These are phyloP conservation scores for Congeria kusceri DNA, from an alignment of 2,888 invertebrate genomes.

Conservation along the genomic window DNA sequence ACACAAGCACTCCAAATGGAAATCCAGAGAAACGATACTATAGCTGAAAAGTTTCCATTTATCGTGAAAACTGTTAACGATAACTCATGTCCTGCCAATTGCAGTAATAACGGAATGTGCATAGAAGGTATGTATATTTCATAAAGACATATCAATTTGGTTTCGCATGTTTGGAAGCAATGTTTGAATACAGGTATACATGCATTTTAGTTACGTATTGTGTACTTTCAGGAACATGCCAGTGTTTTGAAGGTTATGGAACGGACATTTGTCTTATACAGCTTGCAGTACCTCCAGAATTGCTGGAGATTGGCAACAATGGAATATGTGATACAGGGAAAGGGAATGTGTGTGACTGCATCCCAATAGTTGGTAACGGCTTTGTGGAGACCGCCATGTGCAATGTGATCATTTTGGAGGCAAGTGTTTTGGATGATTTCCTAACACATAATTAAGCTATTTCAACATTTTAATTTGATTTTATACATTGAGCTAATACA, in stretches of 20 bases:
- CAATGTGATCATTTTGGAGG: slow-evolving; percentile 17
- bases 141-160: no score
- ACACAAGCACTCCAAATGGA: slow-evolving; percentile 6
- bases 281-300: slow-evolving; percentile 2
- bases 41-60: slow-evolving; percentile 19
- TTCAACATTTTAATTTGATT: no score
- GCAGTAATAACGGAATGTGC: slow-evolving; percentile 30
- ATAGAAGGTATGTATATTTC: neutral
- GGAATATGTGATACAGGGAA: slow-evolving; percentile 29
- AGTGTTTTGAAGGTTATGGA: slow-evolving; percentile 19
- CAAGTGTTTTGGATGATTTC: no score
- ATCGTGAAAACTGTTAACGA: neutral
- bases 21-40: slow-evolving; percentile 23
- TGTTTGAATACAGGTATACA: no score
- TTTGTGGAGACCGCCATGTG: slow-evolving; percentile 29
- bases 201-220: no score
- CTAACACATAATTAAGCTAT: no score
- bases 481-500: no score
- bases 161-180: no score
- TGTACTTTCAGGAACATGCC: slow-evolving; percentile 23
- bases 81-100: slow-evolving; percentile 32
- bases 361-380: slow-evolving; percentile 31
- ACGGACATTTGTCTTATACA: slow-evolving; percentile 30
- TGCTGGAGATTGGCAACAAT: slow-evolving; percentile 20
- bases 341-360: slow-evolving; percentile 21